phyloP scores from a whole-genome alignment of 1,140 invertebrate genomes.

The Lepidurus couesii region DNA sequence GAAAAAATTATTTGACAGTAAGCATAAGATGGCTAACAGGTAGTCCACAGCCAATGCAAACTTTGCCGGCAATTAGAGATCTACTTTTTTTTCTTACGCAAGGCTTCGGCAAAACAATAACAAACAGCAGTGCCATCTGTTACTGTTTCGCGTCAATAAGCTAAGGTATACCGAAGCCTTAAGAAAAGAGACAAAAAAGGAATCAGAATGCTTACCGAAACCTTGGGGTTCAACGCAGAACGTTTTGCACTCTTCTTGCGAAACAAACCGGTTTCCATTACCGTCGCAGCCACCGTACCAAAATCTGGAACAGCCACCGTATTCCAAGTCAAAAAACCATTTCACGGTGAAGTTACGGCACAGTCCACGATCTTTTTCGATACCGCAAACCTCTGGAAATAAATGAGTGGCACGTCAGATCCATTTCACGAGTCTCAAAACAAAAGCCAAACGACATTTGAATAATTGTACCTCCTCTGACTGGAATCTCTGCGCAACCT shows the following conservation, averaged over 20 bases:
- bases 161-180: neutral
- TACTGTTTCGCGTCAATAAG: neutral
- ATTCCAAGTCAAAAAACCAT: slow-evolving; percentile 82
- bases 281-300: slow-evolving; percentile 94
- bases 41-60: too few relatives aligned
- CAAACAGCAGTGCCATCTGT: too few relatives aligned
- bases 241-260: slow-evolving; percentile 76
- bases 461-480: slow-evolving; percentile 53
- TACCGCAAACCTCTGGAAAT: slow-evolving; percentile 59
- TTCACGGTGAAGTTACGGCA: slow-evolving; percentile 78
- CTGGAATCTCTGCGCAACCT: slow-evolving; percentile 65
- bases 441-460: neutral
- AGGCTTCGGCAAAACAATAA: too few relatives aligned
- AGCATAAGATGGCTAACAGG: too few relatives aligned
- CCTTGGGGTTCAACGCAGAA: slow-evolving; percentile 79
- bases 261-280: slow-evolving; percentile 80
- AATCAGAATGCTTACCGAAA: slow-evolving; percentile 54
- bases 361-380: slow-evolving; percentile 66
- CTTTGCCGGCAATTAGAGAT: too few relatives aligned
- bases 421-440: neutral
- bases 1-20: neutral
- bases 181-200: slow-evolving; percentile 4
- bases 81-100: too few relatives aligned
- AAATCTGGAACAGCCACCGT: slow-evolving; percentile 84
- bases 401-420: slow-evolving; percentile 1